Evolutionary conservation across 2,888 invertebrate species (phyloP), one percentile per base, ranked within the genome.

Genomic region (Metacarcinus magister): DNA sequence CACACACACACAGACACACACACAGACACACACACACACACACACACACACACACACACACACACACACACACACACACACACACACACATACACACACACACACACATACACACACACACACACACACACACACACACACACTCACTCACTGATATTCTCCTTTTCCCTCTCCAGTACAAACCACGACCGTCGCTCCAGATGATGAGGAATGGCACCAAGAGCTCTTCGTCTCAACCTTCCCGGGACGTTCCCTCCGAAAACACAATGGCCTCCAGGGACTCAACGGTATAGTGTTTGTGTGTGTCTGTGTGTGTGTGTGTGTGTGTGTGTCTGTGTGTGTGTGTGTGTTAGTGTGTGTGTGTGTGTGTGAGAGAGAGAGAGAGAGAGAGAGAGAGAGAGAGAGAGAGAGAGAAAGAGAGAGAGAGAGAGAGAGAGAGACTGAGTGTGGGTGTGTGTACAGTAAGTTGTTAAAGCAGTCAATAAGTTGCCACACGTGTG

Each of bases 181-280:
- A 97, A 90, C 96, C 97, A 32, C 95, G 97, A 39, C 97, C 97
- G 92, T 97, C 97, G 19, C 95, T 97, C 46, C 93, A 96, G 91
- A 97, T 96, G 96, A 95, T 97, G 91, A 95, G 95, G 92, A 97
- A 97, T 87, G 97, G 97, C 5, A 95, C 96, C 67, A 96, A 96
- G 89, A 91, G 92, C 60, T 96, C 96, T 4, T 96, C 95, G 16
- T 95, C 96, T 16, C 96, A 96, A 54, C 96, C 95, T 4, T 95
- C 96, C 23, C 95, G 96, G 0, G 96, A 96, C 28, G 82, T 87
- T 8, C 93, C 96, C 23, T 96, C 94, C 4, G 96, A 96, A 39
- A 96, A 96, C 93, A 95, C 96, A 23, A 96, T 96, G 96, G 96
- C 95, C 16, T 95, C 95, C 93, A 87, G 96, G 28, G 96, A 97